phyloP scores from a whole-genome alignment of 2,888 invertebrate genomes.

The Busseola fusca region DNA sequence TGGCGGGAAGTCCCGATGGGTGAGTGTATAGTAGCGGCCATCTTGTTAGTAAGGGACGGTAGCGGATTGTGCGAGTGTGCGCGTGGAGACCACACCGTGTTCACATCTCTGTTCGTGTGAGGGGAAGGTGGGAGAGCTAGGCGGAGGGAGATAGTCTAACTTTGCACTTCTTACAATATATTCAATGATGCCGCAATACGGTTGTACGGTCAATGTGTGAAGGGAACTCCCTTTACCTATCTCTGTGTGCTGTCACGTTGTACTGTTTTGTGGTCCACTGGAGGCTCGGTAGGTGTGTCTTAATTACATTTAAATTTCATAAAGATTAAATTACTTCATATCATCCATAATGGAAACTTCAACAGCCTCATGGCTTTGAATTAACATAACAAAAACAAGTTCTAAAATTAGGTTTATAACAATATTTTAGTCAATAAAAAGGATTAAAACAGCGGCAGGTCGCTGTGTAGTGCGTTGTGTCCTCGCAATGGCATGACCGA shows the following conservation, averaged over 20 bases:
- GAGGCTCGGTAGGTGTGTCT: slow-evolving; percentile 48
- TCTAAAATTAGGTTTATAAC: slow-evolving; percentile 8
- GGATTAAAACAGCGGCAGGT: not conserved
- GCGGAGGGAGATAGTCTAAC: slow-evolving; percentile 60
- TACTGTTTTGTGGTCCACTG: slow-evolving; percentile 46
- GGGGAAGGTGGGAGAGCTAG: slow-evolving; percentile 64
- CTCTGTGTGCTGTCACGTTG: slow-evolving; percentile 61
- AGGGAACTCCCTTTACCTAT: slow-evolving; percentile 70
- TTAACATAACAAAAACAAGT: not conserved
- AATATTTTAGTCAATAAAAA: not conserved
- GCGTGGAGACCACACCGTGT: slow-evolving; percentile 88
- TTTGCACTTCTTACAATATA: slow-evolving; percentile 17
- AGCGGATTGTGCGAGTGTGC: slow-evolving; percentile 87
- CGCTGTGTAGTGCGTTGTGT: not conserved
- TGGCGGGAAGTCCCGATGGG: slow-evolving; percentile 51
- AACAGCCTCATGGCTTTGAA: not conserved
- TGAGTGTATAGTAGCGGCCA: slow-evolving; percentile 78
- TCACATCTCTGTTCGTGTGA: slow-evolving; percentile 69
- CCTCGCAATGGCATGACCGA: slow-evolving; percentile 29
- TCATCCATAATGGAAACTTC: not conserved
- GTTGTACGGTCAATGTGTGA: slow-evolving; percentile 25
- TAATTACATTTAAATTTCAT: slow-evolving; percentile 1
- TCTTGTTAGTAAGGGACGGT: slow-evolving; percentile 84
- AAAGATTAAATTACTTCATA: slow-evolving; percentile 4
- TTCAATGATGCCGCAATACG: slow-evolving; percentile 21